phyloP scores from a whole-genome alignment of 2,888 invertebrate genomes.

The Melieria crassipennis region DNA sequence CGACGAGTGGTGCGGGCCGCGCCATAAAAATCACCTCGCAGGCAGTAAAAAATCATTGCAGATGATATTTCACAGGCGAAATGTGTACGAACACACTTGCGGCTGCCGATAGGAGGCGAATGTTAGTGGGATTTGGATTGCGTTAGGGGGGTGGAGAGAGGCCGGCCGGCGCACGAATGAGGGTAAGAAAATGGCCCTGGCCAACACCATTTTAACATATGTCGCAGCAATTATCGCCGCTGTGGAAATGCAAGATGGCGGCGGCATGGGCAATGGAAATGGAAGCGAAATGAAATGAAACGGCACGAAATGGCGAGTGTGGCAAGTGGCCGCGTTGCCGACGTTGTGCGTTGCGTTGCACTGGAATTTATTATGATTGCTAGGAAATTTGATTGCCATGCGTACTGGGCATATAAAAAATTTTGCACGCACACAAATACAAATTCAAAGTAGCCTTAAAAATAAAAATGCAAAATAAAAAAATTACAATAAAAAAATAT shows the following conservation, averaged over 20 bases:
- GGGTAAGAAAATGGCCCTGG: neutral
- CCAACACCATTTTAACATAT: conserved; percentile 28
- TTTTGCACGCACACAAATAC: neutral
- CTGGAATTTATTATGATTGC: conserved; percentile 45
- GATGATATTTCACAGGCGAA: conserved; percentile 41
- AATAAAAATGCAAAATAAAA: neutral
- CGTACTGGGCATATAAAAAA: neutral
- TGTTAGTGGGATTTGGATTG: neutral
- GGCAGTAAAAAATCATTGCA: conserved; percentile 44
- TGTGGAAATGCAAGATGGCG: conserved; percentile 28
- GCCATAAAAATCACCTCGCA: conserved; percentile 32
- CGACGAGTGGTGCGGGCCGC: conserved; percentile 19
- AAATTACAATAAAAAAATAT: neutral
- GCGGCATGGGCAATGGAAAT: conserved; percentile 17
- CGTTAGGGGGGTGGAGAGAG: conserved; percentile 1
- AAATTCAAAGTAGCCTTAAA: too few relatives aligned
- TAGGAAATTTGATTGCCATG: conserved; percentile 43
- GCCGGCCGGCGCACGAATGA: conserved; percentile 11
- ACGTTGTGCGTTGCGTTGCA: neutral
- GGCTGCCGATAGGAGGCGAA: neutral
- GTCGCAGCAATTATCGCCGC: conserved; percentile 32
- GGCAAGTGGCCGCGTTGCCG: neutral
- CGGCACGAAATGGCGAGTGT: conserved; percentile 22
- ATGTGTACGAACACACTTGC: conserved; percentile 9
- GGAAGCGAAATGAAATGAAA: conserved; percentile 20